Conservation (phyloP, 2,113 vertebrate genomes). For the Xerus inauris region DNA sequence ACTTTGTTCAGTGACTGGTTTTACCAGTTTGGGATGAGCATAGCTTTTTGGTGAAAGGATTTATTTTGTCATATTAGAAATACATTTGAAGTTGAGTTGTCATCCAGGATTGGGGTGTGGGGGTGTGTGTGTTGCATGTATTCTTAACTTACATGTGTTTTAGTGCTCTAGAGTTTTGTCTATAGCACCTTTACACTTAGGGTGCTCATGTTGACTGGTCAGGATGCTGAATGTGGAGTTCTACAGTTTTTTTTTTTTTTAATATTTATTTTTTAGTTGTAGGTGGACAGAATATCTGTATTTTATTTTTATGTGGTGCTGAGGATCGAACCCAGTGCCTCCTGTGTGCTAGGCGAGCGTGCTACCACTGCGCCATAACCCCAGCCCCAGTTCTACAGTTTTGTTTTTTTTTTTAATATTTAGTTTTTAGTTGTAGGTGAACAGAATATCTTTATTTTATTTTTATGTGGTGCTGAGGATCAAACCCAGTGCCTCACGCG, state of each 20-base stretch:
- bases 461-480: too few species aligned
- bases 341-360: too few species aligned
- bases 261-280: too few species aligned
- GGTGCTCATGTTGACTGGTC: background rate
- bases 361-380: too few species aligned
- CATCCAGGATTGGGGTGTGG: background rate
- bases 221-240: background rate
- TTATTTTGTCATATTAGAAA: conserved; percentile 33
- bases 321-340: too few species aligned
- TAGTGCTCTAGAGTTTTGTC: background rate
- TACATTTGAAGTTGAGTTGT: background rate
- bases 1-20: conserved; percentile 40
- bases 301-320: too few species aligned
- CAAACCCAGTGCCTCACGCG: too few species aligned
- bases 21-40: conserved; percentile 41
- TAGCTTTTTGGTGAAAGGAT: background rate
- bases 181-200: background rate
- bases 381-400: too few species aligned
- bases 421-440: too few species aligned
- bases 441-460: too few species aligned
- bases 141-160: background rate
- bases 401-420: too few species aligned
- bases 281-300: too few species aligned
- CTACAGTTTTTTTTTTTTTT: conserved; percentile 10
- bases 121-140: background rate